Base-by-base conservation (phyloP, 1,140 invertebrate genomes). In the Drosophila tani region DNA sequence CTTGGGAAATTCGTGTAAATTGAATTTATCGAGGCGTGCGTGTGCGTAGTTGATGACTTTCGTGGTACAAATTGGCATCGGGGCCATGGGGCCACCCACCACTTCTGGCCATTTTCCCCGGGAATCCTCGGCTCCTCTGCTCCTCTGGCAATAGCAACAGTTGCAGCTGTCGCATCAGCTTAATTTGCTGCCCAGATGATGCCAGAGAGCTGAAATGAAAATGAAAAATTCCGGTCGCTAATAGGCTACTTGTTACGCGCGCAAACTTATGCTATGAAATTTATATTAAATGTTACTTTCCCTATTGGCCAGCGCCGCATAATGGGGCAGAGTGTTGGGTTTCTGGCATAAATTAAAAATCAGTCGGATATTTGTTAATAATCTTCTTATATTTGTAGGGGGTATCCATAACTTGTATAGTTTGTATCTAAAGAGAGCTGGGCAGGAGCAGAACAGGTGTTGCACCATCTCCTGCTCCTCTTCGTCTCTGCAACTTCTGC, bases 1-100 rank as follows among this genome's bases (percentile, higher is more conserved):
- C 85, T 90, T 85, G 88, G 79, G 81, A 90, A 90, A 90, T 90
- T 90, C 86, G 85, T 85, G 85, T 85, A 90, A 90, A 90, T 90
- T 90, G 85, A 90, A 90, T 90, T 90, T 90, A 90, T 90, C 74
- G 85, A 74, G 79, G 85, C 85, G 75, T 90, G 79, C 86, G 85
- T 85, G 86, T 85, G 85, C 82, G 82, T 78, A 90, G 75, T 76
- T 82, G 85, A 90, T 90, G 85, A 84, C 81, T 82, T 82, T 77
- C 79, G 75, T 66, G 88, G 79, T 73, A 70, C 71, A 90, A 90
- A 90, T 90, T 90, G 85, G 75, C 85, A 85, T 55, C 57, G 50
- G 70, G 78, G 81, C 75, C 82, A 70, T 53, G 27, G 27, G 24
- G 35, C 35, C 17, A 29, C 27, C 32, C 17, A 15, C 0, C 35